Conservation (phyloP, 2,797 vertebrate species). For the Falco berigora region DNA sequence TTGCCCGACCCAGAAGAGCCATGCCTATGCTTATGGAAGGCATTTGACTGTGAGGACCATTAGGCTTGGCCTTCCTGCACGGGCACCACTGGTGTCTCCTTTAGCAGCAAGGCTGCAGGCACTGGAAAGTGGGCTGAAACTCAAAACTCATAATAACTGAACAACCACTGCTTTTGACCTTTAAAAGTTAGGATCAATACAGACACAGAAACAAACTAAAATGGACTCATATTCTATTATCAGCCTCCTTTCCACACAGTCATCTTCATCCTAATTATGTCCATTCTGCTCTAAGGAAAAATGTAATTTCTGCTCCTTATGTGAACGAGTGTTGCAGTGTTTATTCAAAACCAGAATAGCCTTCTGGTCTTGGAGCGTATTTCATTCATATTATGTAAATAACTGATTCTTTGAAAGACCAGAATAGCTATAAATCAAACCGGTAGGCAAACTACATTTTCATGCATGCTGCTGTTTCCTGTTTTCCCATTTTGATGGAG, state of each 20-base stretch:
- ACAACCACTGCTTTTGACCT: not conserved
- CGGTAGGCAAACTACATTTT: not conserved
- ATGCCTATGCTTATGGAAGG: not conserved
- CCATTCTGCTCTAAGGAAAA: not conserved
- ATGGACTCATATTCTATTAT: not conserved
- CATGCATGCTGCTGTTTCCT: not conserved
- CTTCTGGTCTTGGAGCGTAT: not conserved
- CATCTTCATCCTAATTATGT: not conserved
- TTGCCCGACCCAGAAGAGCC: not conserved
- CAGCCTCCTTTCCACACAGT: not conserved
- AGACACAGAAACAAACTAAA: not conserved
- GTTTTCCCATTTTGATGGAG: not conserved
- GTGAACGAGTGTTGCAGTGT: not conserved
- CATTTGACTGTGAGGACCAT: not conserved
- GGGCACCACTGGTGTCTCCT: not conserved
- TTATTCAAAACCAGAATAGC: not conserved
- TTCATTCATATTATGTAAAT: conserved; percentile 6
- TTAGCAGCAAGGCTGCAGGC: not conserved
- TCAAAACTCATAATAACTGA: not conserved
- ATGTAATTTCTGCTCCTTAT: not conserved
- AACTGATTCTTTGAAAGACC: conserved; percentile 10
- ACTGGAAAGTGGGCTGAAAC: not conserved
- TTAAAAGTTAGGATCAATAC: not conserved
- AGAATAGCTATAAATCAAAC: not conserved
- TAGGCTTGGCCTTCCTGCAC: not conserved